Percentiles rank a stretch among this genome's conserved stretches.
phyloP scores from a whole-genome alignment of 2,797 vertebrate species.

The Arvicola amphibius region DNA sequence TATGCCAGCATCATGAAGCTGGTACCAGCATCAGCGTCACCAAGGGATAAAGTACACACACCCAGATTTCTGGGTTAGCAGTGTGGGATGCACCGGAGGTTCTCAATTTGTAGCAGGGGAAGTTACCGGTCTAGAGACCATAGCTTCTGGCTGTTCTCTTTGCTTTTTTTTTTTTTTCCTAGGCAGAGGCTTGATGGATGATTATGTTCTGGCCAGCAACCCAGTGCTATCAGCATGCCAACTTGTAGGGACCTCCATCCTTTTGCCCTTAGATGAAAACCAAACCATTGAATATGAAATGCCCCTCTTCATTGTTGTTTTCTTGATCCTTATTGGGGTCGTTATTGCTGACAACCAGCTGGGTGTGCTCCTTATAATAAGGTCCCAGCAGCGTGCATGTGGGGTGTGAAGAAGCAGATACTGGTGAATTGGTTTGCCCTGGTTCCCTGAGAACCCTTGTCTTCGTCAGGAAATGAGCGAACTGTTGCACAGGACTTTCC shows the following conservation, averaged over 20 bases:
- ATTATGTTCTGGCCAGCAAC: not conserved
- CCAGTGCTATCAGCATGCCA: too few species aligned
- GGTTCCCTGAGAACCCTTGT: not conserved
- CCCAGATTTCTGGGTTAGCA: not conserved
- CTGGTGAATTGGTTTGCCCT: not conserved
- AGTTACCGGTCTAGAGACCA: not conserved
- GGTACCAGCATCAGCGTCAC: not conserved
- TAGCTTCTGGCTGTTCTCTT: not conserved
- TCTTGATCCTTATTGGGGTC: not conserved
- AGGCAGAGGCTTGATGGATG: not conserved
- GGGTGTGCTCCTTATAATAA: too few species aligned
- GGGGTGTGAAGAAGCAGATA: not conserved
- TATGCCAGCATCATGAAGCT: not conserved
- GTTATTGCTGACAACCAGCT: not conserved
- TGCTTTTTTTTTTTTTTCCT: not conserved
- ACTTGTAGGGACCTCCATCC: too few species aligned
- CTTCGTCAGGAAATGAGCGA: not conserved
- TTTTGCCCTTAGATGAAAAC: not conserved
- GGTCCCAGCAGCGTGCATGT: not conserved
- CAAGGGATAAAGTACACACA: not conserved
- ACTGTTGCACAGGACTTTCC: not conserved
- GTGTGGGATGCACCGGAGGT: not conserved
- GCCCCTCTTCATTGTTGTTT: not conserved
- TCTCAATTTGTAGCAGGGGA: not conserved
- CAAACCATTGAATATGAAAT: not conserved